phyloP scores from a whole-genome alignment of 1,140 invertebrate species.

The Brachionus paranguensis region DNA sequence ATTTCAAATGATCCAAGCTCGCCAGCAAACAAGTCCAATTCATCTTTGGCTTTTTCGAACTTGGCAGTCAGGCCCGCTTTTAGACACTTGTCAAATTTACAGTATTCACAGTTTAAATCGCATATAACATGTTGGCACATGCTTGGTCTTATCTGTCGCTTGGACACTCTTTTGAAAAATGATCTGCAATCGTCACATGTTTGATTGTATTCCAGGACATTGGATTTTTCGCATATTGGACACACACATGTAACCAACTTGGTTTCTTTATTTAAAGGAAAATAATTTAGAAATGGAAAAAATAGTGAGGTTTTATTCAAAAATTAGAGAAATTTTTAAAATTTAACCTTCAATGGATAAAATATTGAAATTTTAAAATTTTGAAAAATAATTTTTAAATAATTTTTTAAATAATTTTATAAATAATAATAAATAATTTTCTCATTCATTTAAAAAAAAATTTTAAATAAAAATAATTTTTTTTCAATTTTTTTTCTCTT shows the following conservation, averaged over 20 bases:
- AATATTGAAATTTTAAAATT: no score
- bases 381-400: no score
- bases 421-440: no score
- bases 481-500: no score
- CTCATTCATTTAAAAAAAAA: no score
- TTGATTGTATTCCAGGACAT: background rate
- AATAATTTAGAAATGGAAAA: background rate
- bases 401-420: no score
- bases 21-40: background rate
- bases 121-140: background rate
- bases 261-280: background rate
- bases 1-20: background rate
- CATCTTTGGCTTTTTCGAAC: background rate
- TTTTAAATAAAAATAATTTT: no score
- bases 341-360: background rate
- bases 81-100: conserved; percentile 15
- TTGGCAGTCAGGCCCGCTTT: background rate
- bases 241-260: background rate
- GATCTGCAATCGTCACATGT: background rate
- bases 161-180: background rate
- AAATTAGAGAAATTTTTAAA: background rate
- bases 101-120: background rate
- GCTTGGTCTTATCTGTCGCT: background rate
- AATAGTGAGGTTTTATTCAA: background rate
- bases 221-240: background rate